phyloP scores from a whole-genome alignment of 2,888 invertebrate genomes.

The Aspidapion aeneum region DNA sequence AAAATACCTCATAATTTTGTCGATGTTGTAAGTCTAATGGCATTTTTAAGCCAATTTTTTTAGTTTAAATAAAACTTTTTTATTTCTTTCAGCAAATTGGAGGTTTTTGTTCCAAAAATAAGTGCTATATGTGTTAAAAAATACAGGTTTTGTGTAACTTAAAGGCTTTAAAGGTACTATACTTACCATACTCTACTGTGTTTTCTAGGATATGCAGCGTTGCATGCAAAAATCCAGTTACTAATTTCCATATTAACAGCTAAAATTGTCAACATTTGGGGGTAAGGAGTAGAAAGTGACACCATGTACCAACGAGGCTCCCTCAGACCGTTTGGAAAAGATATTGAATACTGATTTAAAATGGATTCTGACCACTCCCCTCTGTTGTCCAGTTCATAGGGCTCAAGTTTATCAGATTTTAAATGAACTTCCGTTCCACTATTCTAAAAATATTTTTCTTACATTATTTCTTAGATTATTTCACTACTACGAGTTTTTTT shows the following conservation, averaged over 20 bases:
- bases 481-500: too few relatives aligned
- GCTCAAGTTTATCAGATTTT: constrained; percentile 38
- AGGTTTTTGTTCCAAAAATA: too few relatives aligned
- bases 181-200: constrained; percentile 61
- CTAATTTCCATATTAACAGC: constrained; percentile 62
- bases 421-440: constrained; percentile 39
- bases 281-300: constrained; percentile 54
- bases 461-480: too few relatives aligned
- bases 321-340: constrained; percentile 37
- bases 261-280: constrained; percentile 62
- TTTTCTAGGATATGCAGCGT: constrained; percentile 54
- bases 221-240: constrained; percentile 78
- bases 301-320: constrained; percentile 55
- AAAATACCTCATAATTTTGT: too few relatives aligned
- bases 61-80: too few relatives aligned
- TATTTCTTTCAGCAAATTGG: too few relatives aligned
- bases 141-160: too few relatives aligned
- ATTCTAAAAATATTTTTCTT: constrained; percentile 38
- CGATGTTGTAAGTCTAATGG: too few relatives aligned
- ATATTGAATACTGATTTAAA: constrained; percentile 47
- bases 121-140: too few relatives aligned
- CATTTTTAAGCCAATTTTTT: too few relatives aligned
- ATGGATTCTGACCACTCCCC: constrained; percentile 53
- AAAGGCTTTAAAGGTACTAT: too few relatives aligned
- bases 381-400: constrained; percentile 42